Percentiles rank a stretch among this genome's conserved stretches.
Evolutionary conservation across 2,888 invertebrate genomes (phyloP).

Genomic region (Beris chalybata): DNA sequence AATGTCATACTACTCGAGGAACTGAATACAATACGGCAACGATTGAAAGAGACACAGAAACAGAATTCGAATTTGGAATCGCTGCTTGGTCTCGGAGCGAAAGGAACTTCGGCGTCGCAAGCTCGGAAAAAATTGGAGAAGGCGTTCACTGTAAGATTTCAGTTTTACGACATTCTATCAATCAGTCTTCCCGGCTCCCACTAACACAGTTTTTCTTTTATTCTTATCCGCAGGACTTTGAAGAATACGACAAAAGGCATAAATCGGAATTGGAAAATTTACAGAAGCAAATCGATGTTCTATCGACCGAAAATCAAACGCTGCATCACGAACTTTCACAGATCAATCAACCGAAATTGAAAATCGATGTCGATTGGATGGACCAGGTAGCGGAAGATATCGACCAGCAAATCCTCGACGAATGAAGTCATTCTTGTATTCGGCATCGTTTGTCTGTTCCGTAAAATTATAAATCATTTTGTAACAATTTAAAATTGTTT

Average conservation of each 20-base stretch:
- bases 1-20: constrained; percentile 77
- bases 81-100: constrained; percentile 65
- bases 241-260: constrained; percentile 50
- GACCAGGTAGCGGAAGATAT: background rate
- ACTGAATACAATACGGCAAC: constrained; percentile 72
- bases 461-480: background rate
- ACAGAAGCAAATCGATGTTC: constrained; percentile 29
- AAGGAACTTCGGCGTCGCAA: constrained; percentile 62
- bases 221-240: constrained; percentile 54
- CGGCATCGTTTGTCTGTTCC: background rate
- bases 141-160: constrained; percentile 58
- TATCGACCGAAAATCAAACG: constrained; percentile 35
- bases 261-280: constrained; percentile 30
- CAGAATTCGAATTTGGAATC: constrained; percentile 73
- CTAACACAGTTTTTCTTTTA: background rate
- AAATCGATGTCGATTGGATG: background rate
- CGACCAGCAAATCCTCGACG: background rate
- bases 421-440: background rate
- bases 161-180: background rate
- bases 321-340: constrained; percentile 18
- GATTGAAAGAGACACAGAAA: constrained; percentile 67
- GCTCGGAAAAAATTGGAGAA: constrained; percentile 67
- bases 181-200: background rate
- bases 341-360: background rate
- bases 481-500: background rate